These are phyloP conservation scores for Crotalus helleri DNA, from an alignment of 2,113 vertebrate species.

Conservation along the genomic window DNA sequence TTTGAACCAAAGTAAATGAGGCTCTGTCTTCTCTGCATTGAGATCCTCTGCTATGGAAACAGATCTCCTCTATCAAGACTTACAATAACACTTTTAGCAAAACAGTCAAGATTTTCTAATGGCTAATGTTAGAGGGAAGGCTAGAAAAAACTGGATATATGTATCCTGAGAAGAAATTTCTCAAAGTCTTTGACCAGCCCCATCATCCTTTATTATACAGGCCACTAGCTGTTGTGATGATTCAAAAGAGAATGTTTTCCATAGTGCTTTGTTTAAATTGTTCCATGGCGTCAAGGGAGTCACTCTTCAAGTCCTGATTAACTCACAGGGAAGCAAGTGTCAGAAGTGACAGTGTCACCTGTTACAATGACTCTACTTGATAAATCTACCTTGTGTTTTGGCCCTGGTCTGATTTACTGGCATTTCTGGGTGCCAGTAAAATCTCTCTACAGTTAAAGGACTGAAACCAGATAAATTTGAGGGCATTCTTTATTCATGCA, in stretches of 20 bases:
- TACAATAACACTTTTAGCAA: neutral
- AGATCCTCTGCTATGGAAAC: neutral
- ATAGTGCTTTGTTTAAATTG: neutral
- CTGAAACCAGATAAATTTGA: conserved; percentile 2
- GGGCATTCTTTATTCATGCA: conserved; percentile 8
- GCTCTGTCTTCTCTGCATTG: neutral
- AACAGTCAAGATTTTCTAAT: neutral
- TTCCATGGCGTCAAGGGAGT: neutral
- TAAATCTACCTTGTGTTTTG: conserved; percentile 19
- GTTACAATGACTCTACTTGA: neutral
- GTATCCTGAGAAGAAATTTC: neutral
- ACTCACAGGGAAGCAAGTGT: conserved; percentile 19
- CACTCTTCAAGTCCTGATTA: neutral
- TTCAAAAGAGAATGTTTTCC: neutral
- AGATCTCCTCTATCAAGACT: neutral
- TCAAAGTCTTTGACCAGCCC: neutral
- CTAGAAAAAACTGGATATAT: neutral
- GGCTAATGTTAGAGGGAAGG: no score
- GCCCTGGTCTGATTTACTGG: neutral
- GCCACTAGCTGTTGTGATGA: neutral
- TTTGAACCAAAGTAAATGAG: neutral
- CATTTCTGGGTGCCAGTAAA: conserved; percentile 14
- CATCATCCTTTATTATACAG: neutral
- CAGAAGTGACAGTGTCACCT: neutral
- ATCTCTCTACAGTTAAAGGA: neutral